phyloP scores from a whole-genome alignment of 2,888 invertebrate genomes.

The Polydrusus tereticollis region DNA sequence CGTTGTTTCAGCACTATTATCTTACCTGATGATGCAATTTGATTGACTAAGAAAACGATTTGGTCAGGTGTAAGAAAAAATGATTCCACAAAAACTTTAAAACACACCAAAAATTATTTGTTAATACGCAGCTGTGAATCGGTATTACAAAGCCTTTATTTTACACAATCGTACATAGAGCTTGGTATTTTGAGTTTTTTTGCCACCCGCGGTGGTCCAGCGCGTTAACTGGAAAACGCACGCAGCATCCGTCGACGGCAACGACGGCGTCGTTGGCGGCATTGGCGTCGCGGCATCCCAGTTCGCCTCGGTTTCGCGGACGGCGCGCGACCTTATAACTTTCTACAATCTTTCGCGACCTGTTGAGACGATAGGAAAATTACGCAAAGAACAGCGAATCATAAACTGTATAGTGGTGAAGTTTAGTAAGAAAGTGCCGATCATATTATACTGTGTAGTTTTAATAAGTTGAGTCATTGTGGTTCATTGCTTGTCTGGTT shows the following conservation, averaged over 20 bases:
- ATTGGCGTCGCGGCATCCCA: slow-evolving; percentile 25
- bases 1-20: too few relatives aligned
- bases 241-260: slow-evolving; percentile 39
- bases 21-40: too few relatives aligned
- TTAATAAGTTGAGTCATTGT: neutral
- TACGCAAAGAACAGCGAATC: neutral
- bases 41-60: too few relatives aligned
- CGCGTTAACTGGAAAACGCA: slow-evolving; percentile 41
- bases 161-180: neutral
- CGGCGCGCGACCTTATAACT: neutral
- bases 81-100: too few relatives aligned
- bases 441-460: neutral
- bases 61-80: too few relatives aligned
- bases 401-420: slow-evolving; percentile 1
- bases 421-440: neutral
- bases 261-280: slow-evolving; percentile 20
- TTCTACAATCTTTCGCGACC: neutral
- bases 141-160: too few relatives aligned
- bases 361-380: slow-evolving; percentile 22
- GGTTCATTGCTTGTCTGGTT: neutral
- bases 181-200: neutral
- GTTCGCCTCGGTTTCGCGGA: slow-evolving; percentile 17
- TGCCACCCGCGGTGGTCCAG: slow-evolving; percentile 11
- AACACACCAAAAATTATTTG: too few relatives aligned
- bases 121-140: too few relatives aligned